phyloP scores from a whole-genome alignment of 30 jellyfish, hydroid and myxozoan species.

The Pseudorhiza aurosa region DNA sequence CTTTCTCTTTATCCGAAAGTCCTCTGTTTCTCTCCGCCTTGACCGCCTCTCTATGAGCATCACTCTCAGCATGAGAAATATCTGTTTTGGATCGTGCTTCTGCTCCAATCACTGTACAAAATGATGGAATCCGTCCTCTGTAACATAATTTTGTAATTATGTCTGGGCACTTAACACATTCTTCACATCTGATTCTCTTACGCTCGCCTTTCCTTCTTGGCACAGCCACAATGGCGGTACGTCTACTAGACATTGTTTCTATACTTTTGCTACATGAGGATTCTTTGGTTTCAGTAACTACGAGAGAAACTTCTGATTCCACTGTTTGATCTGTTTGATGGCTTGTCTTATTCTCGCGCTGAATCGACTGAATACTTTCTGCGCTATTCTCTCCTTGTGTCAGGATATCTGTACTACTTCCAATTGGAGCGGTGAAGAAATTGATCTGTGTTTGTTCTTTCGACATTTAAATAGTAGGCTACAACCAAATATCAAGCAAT shows the following conservation, averaged over 20 bases:
- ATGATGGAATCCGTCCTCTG: constrained; percentile 22
- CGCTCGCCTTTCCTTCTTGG: neutral
- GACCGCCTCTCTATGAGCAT: constrained; percentile 28
- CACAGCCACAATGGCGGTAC: constrained; percentile 16
- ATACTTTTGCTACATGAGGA: constrained; percentile 33
- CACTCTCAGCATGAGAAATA: neutral
- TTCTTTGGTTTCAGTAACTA: constrained; percentile 31
- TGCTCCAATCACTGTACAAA: constrained; percentile 24
- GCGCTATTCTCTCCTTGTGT: constrained; percentile 32
- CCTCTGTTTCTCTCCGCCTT: constrained; percentile 2
- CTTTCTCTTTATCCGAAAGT: neutral
- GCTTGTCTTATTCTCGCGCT: constrained; percentile 22
- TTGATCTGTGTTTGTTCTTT: constrained; percentile 9
- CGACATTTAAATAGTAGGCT: constrained; percentile 11
- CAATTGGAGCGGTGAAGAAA: constrained; percentile 22
- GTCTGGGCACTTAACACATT: neutral
- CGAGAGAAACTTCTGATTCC: constrained; percentile 23
- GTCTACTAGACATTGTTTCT: constrained; percentile 28
- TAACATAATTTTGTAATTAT: constrained; percentile 5
- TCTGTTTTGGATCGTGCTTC: constrained; percentile 20
- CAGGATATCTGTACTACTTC: constrained; percentile 30
- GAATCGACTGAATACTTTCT: constrained; percentile 32
- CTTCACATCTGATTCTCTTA: neutral
- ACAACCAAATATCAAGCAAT: constrained; percentile 28
- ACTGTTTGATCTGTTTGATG: constrained; percentile 25